Evolutionary conservation across 2,888 invertebrate species (phyloP).

Genomic region (Aleiodes leptofemur): DNA sequence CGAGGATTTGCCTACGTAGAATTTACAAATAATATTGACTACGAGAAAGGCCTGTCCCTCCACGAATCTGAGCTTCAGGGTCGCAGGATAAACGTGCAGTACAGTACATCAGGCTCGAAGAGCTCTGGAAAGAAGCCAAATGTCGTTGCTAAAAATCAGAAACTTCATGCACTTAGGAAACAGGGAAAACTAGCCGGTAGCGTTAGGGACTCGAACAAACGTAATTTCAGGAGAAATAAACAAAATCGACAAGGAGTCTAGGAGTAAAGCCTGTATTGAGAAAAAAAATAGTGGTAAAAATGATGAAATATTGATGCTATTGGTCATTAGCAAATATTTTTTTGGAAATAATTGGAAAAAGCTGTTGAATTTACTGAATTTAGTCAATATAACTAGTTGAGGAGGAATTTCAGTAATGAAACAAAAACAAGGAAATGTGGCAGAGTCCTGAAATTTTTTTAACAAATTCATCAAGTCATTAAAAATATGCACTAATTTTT

Average conservation of each 20-base stretch:
- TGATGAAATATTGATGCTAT: too few species aligned
- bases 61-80: constrained; percentile 73
- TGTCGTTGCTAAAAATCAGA: constrained; percentile 74
- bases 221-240: constrained; percentile 62
- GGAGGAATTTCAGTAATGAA: too few species aligned
- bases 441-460: too few species aligned
- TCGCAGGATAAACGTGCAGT: constrained; percentile 74
- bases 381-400: too few species aligned
- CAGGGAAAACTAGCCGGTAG: constrained; percentile 73
- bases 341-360: too few species aligned
- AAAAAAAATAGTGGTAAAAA: too few species aligned
- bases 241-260: neutral
- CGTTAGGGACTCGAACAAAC: constrained; percentile 66
- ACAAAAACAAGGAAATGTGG: too few species aligned
- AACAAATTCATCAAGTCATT: too few species aligned
- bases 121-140: constrained; percentile 65
- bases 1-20: constrained; percentile 76
- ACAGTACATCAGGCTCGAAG: constrained; percentile 72
- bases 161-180: constrained; percentile 74
- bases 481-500: too few species aligned
- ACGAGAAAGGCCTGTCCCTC: constrained; percentile 76
- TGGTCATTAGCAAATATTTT: too few species aligned
- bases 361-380: too few species aligned
- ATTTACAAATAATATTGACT: constrained; percentile 71
- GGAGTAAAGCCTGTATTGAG: too few species aligned